Base-by-base conservation (phyloP, 2,113 vertebrate genomes). In the Aleadryas rufinucha region DNA sequence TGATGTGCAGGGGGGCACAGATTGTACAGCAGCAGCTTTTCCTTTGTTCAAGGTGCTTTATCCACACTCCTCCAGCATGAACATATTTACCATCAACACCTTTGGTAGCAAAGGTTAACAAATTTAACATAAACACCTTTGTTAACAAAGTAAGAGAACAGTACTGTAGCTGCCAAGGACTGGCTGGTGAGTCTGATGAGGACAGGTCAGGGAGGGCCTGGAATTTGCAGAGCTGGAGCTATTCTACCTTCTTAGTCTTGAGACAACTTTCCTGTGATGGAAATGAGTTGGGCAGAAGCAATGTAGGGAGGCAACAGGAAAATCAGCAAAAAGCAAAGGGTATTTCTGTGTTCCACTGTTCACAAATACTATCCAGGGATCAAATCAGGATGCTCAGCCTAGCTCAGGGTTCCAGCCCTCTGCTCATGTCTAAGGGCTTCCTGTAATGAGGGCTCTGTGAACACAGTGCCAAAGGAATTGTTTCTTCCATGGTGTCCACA, bases 21-120 rank as follows among this genome's bases (percentile, higher is more conserved):
- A 53, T 54, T 20, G 39, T n/a, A 41, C 7, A 45, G n/a, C 7
- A 88, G 57, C 10, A 68, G 17, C 27, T 74, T 31, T 63, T 66
- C 47, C 39, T 70, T 74, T 78, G 49, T 42, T 65, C 53, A 35
- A 21, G 35, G 52, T 57, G 33, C 44, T 41, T 3, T 37, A 56
- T 16, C 31, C 20, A 30, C 24, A 16, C 35, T 79, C 14, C 33
- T 47, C 33, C 42, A 35, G 28, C 56, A 60, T 0, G 0, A 49
- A 30, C 0, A 0, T 33, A 63, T 35, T 79, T 59, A 60, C 60
- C 27, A 22, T 7, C 78, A 79, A 50, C 22, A 61, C 53, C 14
- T 89, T 52, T 89, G 57, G 42, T 42, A 91, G 39, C 33, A n/a
- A 42, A 75, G 30, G 16, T 42, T 30, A 52, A 50, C 31, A 52